Conservation (phyloP, 2,888 invertebrate species). For the Chirona hameri region DNA sequence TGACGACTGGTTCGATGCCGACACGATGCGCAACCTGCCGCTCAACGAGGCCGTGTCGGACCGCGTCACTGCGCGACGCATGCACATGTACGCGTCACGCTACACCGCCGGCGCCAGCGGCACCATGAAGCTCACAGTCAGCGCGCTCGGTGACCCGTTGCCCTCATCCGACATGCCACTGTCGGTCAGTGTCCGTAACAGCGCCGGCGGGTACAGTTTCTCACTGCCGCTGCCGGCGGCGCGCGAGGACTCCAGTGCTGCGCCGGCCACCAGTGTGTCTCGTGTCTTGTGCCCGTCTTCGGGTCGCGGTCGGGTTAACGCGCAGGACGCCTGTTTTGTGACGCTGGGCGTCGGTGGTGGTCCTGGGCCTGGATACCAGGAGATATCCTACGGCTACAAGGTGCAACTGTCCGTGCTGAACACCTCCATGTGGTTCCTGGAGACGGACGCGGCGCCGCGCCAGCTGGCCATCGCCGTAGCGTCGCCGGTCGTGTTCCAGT, state of each 20-base stretch:
- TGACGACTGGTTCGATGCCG: background rate
- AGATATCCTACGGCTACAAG: background rate
- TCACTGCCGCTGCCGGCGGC: background rate
- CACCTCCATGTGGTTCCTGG: background rate
- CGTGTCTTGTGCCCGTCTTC: background rate
- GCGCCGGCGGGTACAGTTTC: constrained; percentile 3
- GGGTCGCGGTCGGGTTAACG: no score
- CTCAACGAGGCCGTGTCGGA: background rate
- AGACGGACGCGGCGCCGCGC: background rate
- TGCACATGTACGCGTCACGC: background rate
- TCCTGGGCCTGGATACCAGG: background rate
- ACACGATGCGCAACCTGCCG: background rate
- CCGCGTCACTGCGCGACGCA: background rate
- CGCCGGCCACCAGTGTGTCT: background rate
- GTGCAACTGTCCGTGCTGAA: background rate
- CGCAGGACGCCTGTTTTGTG: background rate
- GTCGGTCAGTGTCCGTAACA: background rate
- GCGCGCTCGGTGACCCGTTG: background rate
- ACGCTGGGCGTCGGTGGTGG: background rate
- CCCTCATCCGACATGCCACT: background rate
- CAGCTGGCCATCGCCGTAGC: background rate
- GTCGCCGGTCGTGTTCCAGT: background rate
- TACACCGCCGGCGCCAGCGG: background rate
- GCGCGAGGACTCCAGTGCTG: background rate
- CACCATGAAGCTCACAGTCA: background rate